phyloP scores from a whole-genome alignment of 2,888 invertebrate species.

The Conistra vaccinii region DNA sequence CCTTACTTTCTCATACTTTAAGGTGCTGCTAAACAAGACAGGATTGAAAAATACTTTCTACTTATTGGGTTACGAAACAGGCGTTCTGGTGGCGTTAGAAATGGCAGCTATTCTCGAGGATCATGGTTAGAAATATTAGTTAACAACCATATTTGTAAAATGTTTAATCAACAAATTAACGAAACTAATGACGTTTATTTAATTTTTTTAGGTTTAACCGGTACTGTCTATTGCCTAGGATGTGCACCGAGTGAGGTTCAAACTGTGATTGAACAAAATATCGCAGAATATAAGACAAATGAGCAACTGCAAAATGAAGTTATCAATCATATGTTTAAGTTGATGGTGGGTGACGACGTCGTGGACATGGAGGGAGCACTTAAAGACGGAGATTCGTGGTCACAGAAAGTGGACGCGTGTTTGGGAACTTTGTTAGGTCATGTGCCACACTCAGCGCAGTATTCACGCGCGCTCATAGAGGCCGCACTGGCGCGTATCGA shows the following conservation, averaged over 20 bases:
- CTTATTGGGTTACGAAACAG: constrained; percentile 79
- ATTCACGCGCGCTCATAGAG: too few relatives aligned
- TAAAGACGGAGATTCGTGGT: constrained; percentile 61
- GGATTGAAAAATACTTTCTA: constrained; percentile 72
- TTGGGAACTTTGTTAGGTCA: constrained; percentile 66
- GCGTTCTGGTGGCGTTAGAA: constrained; percentile 75
- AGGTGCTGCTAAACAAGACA: constrained; percentile 57
- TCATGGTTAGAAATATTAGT: constrained; percentile 67
- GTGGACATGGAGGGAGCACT: constrained; percentile 59
- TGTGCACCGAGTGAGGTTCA: too few relatives aligned
- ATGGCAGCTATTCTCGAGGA: constrained; percentile 78
- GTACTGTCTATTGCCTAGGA: too few relatives aligned
- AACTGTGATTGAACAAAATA: too few relatives aligned
- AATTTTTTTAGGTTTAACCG: too few relatives aligned
- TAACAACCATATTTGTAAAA: background rate
- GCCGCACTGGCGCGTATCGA: constrained; percentile 58
- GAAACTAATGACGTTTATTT: too few relatives aligned
- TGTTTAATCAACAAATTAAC: too few relatives aligned
- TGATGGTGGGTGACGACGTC: constrained; percentile 64
- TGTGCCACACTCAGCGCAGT: constrained; percentile 60
- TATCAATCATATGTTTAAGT: constrained; percentile 68
- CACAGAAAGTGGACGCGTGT: constrained; percentile 70
- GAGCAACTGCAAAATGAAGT: constrained; percentile 55
- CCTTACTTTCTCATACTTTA: background rate
- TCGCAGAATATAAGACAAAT: too few relatives aligned